Conservation (phyloP, 2,113 vertebrate species). For the Cinclus cinclus region DNA sequence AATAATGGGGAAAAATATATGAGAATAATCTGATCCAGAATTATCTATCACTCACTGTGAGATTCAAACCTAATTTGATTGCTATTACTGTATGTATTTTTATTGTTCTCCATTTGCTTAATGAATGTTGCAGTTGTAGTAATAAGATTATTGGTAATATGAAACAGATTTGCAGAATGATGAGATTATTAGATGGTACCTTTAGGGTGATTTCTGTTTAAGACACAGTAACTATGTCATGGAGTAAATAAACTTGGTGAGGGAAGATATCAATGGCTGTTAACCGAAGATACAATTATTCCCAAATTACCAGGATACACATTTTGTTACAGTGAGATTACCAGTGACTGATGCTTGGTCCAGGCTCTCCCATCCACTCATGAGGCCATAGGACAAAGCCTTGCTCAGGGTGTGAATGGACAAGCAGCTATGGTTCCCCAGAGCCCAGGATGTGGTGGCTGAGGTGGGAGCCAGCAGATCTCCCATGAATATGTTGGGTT, state of each 20-base stretch:
- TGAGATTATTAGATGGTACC: conserved; percentile 71
- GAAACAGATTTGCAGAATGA: conserved; percentile 64
- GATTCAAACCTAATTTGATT: conserved; percentile 57
- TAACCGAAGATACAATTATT: neutral
- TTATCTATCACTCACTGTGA: conserved; percentile 20
- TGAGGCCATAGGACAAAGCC: neutral
- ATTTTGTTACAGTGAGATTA: neutral
- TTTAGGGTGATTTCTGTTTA: conserved; percentile 58
- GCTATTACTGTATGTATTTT: conserved; percentile 49
- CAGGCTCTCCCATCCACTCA: neutral
- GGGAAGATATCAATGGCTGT: neutral
- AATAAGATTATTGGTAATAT: conserved; percentile 65
- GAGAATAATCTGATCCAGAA: conserved; percentile 1
- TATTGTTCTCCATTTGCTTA: conserved; percentile 54
- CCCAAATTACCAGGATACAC: neutral
- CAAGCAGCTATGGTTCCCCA: neutral
- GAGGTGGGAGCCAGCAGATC: neutral
- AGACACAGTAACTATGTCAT: conserved; percentile 22
- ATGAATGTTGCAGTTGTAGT: conserved; percentile 59
- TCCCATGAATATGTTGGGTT: accelerated
- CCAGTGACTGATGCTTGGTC: neutral
- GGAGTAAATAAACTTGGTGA: conserved; percentile 33
- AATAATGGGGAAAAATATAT: neutral
- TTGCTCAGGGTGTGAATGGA: neutral
- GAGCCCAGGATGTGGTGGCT: neutral